These are phyloP conservation scores for Thereva nobilitata DNA, from an alignment of 2,888 invertebrate genomes.

Conservation along the genomic window DNA sequence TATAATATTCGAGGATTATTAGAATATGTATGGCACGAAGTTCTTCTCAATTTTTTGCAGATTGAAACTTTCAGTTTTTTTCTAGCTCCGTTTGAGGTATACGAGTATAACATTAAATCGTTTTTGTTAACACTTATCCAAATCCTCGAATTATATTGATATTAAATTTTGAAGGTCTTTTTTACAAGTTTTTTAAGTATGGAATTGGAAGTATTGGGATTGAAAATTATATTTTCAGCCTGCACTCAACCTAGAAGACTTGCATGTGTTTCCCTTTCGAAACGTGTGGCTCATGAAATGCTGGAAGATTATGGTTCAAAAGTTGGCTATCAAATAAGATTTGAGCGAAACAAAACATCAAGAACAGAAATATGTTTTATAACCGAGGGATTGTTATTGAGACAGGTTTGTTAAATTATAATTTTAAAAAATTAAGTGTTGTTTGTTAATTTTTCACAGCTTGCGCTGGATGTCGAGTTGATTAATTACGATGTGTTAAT, in stretches of 20 bases:
- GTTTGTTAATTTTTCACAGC: conserved; percentile 60
- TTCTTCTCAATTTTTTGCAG: too few species aligned
- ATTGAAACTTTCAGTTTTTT: too few species aligned
- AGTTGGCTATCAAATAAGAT: conserved; percentile 95
- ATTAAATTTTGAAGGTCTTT: too few species aligned
- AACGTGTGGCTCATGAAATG: conserved; percentile 93
- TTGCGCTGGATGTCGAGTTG: conserved; percentile 78
- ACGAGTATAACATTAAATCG: too few species aligned
- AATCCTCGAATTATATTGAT: too few species aligned
- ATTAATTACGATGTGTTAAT: conserved; percentile 90
- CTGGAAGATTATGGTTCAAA: conserved; percentile 84
- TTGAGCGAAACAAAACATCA: conserved; percentile 86
- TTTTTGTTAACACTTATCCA: too few species aligned
- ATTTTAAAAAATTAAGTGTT: conserved; percentile 22
- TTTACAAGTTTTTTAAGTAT: too few species aligned
- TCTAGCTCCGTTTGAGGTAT: too few species aligned
- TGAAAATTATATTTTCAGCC: conserved; percentile 60
- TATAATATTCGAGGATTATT: too few species aligned
- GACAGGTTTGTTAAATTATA: conserved; percentile 65
- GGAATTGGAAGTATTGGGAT: too few species aligned
- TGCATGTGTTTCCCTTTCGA: conserved; percentile 93
- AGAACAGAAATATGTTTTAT: conserved; percentile 92
- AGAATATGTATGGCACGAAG: too few species aligned
- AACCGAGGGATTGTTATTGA: conserved; percentile 88
- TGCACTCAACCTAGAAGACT: conserved; percentile 97